phyloP scores from a whole-genome alignment of 35 echinoderm and acorn worm species.

The Apostichopus japonicus region DNA sequence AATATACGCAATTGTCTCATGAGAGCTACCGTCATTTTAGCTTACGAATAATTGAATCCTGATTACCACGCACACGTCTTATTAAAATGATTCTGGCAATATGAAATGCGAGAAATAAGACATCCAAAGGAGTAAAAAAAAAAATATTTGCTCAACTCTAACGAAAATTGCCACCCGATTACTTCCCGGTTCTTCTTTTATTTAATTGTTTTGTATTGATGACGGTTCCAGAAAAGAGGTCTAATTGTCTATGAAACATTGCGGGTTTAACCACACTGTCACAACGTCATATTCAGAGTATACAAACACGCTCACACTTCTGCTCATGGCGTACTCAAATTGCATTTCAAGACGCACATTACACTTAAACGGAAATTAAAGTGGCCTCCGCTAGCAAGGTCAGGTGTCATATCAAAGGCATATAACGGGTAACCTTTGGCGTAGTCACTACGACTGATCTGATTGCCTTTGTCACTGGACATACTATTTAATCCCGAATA shows the following conservation, averaged over 20 bases:
- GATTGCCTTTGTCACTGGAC: constrained; percentile 52
- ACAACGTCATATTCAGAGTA: constrained; percentile 83
- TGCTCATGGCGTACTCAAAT: constrained; percentile 51
- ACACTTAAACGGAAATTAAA: constrained; percentile 66
- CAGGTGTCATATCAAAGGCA: constrained; percentile 75
- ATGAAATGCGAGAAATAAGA: too few relatives aligned
- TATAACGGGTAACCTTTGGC: constrained; percentile 69
- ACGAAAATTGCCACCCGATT: too few relatives aligned
- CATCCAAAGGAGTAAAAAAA: too few relatives aligned
- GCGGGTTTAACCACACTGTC: constrained; percentile 72
- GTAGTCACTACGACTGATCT: constrained; percentile 57
- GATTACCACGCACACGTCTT: too few relatives aligned
- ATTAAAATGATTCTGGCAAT: too few relatives aligned
- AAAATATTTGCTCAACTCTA: too few relatives aligned
- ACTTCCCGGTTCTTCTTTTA: too few relatives aligned
- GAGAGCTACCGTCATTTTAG: too few relatives aligned
- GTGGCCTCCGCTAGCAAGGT: constrained; percentile 50
- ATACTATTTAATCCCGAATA: constrained; percentile 38
- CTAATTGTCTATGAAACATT: constrained; percentile 62
- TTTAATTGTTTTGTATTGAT: too few relatives aligned
- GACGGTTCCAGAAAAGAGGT: too few relatives aligned
- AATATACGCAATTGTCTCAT: too few relatives aligned
- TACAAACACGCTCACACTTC: constrained; percentile 72
- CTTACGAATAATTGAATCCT: too few relatives aligned
- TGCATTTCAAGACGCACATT: constrained; percentile 82